Evolutionary conservation across 2,888 invertebrate species (phyloP), one percentile per base, ranked within the genome.

Genomic region (Idaea dimidiata): DNA sequence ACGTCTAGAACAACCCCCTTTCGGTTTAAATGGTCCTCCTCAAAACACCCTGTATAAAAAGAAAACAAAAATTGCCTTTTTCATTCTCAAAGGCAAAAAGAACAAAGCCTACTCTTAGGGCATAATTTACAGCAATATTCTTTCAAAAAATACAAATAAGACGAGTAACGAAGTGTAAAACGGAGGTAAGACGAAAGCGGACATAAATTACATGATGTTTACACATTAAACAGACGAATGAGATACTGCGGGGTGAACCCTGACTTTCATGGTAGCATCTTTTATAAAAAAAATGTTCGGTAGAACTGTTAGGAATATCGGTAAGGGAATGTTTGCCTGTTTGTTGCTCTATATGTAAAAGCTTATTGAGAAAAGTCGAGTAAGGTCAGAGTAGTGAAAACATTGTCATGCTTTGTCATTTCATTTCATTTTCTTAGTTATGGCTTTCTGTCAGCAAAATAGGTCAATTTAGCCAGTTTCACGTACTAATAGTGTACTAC

Each of bases 191-290:
- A 56, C 60, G 57, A 43, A 58, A 33, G 58, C 71, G 69, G 67
- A 72, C 74, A 78, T 78, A 76, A 72, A 78, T 67, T 71, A 62
- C 62, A 69, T 59, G 64, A 67, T 66, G 63, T 69, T 69, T 66
- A 71, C 68, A 66, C 68, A 69, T 71, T 71, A 65, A 68, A 69
- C 68, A 64, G 71, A 67, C 66, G 74, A 76, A 82, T 79, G 78
- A 79, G 74, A 76, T 79, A 82, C 74, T 77, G 73, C 74, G 70
- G 69, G 72, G 61, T 69, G 73, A 73, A 72, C 70, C 77, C 82
- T 83, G 84, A 84, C 84, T 85, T 78, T 79, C 76, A 78, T 80
- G 43, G 43, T 43, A 43, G 10, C 43, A 43, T 43, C 43, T 43
- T 43, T 43, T 43, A 43, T 8, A 14, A 8, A 43, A 43, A 43